These are phyloP conservation scores for Quadroppia sp. DNA, from an alignment of 2,888 invertebrate species.

Conservation along the genomic window DNA sequence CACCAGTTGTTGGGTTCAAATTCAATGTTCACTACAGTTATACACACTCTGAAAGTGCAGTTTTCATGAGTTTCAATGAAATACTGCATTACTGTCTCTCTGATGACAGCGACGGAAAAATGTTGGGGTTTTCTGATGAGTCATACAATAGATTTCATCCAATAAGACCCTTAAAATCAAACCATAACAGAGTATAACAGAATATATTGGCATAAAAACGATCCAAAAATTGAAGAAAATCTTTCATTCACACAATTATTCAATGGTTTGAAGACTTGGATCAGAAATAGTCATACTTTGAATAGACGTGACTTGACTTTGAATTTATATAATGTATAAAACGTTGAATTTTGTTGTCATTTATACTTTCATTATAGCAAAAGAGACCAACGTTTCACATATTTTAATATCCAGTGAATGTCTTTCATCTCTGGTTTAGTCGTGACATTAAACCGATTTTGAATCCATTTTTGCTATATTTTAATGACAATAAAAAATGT, in stretches of 20 bases:
- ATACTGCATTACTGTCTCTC: constrained; percentile 21
- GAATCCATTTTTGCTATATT: too few species aligned
- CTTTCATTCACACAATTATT: background rate
- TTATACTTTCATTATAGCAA: background rate
- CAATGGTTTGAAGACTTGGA: background rate
- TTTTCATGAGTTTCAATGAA: constrained; percentile 22
- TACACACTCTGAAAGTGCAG: background rate
- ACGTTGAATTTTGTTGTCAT: background rate
- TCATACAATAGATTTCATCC: constrained; percentile 21
- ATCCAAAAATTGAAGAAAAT: background rate
- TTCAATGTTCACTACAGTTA: background rate
- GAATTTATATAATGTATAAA: background rate
- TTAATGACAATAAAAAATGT: too few species aligned
- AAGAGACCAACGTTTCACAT: background rate
- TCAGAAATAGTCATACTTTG: constrained; percentile 1
- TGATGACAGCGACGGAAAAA: constrained; percentile 22
- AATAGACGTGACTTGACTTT: constrained; percentile 10
- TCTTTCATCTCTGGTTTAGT: too few species aligned
- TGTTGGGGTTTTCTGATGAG: constrained; percentile 4
- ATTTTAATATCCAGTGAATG: too few species aligned
- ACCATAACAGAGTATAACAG: background rate
- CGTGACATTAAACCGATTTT: too few species aligned
- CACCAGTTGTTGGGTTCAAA: constrained; percentile 28
- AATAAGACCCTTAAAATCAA: constrained; percentile 1
- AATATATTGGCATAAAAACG: constrained; percentile 3